Evolutionary conservation across 2,113 vertebrate species (phyloP).

Genomic region (Diadophis punctatus): DNA sequence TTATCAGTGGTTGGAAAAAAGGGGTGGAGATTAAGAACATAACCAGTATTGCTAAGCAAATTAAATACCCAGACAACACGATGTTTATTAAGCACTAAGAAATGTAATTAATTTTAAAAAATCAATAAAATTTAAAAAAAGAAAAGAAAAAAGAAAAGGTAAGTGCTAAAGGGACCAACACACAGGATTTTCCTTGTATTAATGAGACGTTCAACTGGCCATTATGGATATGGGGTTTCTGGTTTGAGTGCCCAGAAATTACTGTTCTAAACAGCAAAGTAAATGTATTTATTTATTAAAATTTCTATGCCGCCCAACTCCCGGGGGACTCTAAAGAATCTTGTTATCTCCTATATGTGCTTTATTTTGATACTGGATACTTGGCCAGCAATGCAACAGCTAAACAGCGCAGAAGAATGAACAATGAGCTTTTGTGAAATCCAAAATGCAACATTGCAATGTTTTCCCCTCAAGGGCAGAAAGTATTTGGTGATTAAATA

Average conservation of each 20-base stretch:
- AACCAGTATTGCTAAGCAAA: no score
- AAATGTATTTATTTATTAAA: no score
- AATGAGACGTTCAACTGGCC: not conserved
- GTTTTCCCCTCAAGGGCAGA: not conserved
- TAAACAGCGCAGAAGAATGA: not conserved
- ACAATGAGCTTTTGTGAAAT: not conserved
- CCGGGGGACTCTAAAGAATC: no score
- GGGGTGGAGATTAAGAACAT: no score
- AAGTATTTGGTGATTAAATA: not conserved
- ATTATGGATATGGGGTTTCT: not conserved
- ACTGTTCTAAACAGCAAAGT: not conserved
- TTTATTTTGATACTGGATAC: not conserved
- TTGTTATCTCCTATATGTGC: not conserved
- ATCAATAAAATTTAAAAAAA: no score
- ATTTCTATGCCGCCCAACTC: no score
- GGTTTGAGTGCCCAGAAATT: not conserved
- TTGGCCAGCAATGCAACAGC: not conserved
- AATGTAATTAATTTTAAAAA: no score
- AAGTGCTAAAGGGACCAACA: conserved; percentile 1
- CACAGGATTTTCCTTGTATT: not conserved
- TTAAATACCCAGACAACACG: no score
- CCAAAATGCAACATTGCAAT: not conserved
- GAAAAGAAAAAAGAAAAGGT: no score
- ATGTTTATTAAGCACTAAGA: no score
- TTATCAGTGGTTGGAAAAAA: no score